phyloP scores from a whole-genome alignment of 23 tunicate species.

The Oikopleura vanhoeffeni region DNA sequence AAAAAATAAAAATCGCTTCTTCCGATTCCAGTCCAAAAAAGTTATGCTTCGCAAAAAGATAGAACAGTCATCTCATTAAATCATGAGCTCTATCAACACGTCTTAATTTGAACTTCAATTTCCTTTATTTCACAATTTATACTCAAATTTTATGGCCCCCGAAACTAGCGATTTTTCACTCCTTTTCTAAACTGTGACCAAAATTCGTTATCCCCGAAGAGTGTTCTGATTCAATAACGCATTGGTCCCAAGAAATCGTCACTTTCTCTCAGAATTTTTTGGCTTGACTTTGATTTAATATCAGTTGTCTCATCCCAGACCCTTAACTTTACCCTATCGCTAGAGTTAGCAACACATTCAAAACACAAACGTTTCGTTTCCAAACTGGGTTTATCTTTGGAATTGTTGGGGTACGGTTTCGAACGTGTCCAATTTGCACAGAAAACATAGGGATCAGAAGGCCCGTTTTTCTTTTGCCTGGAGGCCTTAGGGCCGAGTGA shows the following conservation, averaged over 20 bases:
- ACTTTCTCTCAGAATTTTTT: slow-evolving; percentile 40
- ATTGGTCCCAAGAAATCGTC: slow-evolving; percentile 93
- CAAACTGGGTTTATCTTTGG: slow-evolving; percentile 54
- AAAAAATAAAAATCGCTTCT: too few relatives aligned
- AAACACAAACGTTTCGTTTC: slow-evolving; percentile 58
- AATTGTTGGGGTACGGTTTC: slow-evolving; percentile 43
- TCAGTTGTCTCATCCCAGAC: slow-evolving; percentile 96
- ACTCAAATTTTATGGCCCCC: slow-evolving; percentile 50
- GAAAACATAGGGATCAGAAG: slow-evolving; percentile 87
- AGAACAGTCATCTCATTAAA: too few relatives aligned
- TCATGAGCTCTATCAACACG: too few relatives aligned
- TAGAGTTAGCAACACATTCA: slow-evolving; percentile 83
- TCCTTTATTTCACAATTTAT: slow-evolving; percentile 75
- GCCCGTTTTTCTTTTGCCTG: slow-evolving; percentile 80
- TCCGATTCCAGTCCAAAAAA: too few relatives aligned
- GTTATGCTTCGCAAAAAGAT: too few relatives aligned
- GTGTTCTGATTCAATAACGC: slow-evolving; percentile 47
- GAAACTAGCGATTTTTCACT: too few relatives aligned
- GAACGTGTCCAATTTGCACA: slow-evolving; percentile 57
- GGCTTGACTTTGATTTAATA: slow-evolving; percentile 43
- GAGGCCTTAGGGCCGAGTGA: not conserved
- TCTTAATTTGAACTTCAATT: too few relatives aligned
- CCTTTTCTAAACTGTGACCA: slow-evolving; percentile 78
- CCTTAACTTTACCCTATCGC: slow-evolving; percentile 67
- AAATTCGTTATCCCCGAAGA: slow-evolving; percentile 86